These are phyloP conservation scores for Paraescarpia echinospica DNA, from an alignment of 1,140 invertebrate genomes.

Conservation along the genomic window DNA sequence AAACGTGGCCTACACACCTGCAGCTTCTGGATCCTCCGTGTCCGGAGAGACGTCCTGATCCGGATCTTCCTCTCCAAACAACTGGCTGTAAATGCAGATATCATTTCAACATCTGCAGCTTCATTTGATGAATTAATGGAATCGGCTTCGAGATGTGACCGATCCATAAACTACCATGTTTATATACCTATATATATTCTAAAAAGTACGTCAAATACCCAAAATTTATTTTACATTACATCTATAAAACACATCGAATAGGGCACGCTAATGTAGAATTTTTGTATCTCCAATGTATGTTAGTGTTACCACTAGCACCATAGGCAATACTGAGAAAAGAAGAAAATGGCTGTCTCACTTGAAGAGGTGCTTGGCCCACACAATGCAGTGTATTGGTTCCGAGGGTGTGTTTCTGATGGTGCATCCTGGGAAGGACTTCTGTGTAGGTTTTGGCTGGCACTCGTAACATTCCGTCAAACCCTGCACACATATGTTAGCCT, in stretches of 20 bases:
- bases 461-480: conserved; percentile 95
- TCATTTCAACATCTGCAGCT: neutral
- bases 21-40: conserved; percentile 84
- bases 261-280: too few species aligned
- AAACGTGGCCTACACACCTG: conserved; percentile 54
- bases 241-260: too few species aligned
- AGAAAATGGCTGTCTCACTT: conserved; percentile 69
- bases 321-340: too few species aligned
- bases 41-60: conserved; percentile 99
- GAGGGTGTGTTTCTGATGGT: conserved; percentile 99
- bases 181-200: too few species aligned
- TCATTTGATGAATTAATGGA: neutral
- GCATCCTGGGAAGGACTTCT: conserved; percentile 94
- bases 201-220: too few species aligned
- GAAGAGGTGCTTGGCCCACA: conserved; percentile 99
- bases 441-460: conserved; percentile 86
- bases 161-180: too few species aligned
- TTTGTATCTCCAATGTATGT: too few species aligned
- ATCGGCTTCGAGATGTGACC: too few species aligned
- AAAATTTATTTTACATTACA: too few species aligned
- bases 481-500: conserved; percentile 57
- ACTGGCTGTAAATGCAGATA: conserved; percentile 68
- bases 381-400: conserved; percentile 98
- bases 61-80: conserved; percentile 88
- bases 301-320: too few species aligned